These are phyloP conservation scores for Montipora capitata DNA, from an alignment of 92 coral and sea anemone genomes.

Conservation along the genomic window DNA sequence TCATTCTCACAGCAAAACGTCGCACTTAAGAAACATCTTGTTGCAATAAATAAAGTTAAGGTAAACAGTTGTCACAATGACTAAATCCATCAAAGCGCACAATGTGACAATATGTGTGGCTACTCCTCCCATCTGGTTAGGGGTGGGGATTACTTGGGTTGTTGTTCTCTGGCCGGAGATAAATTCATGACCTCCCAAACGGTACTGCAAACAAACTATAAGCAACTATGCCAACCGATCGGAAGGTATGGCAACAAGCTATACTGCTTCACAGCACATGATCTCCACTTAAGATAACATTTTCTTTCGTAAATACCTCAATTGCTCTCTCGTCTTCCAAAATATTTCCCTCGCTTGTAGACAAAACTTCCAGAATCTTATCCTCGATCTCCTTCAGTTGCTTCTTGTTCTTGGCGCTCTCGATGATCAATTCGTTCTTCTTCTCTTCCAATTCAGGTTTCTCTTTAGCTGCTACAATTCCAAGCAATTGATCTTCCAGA, in stretches of 20 bases:
- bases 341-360: constrained; percentile 97
- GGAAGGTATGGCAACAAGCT: neutral
- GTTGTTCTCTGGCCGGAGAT: too few relatives aligned
- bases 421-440: constrained; percentile 93
- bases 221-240: too few relatives aligned
- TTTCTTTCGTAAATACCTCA: constrained; percentile 69
- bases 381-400: constrained; percentile 98
- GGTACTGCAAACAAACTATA: too few relatives aligned
- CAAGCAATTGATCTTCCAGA: constrained; percentile 95
- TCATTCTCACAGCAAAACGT: too few relatives aligned
- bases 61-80: too few relatives aligned
- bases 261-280: neutral
- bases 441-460: constrained; percentile 96
- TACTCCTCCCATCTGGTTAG: too few relatives aligned
- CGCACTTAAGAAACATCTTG: too few relatives aligned
- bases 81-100: too few relatives aligned
- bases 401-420: constrained; percentile 96
- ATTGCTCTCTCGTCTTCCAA: constrained; percentile 98
- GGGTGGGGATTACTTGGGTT: too few relatives aligned
- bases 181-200: too few relatives aligned
- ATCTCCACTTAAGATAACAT: neutral
- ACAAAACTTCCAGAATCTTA: constrained; percentile 97
- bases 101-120: too few relatives aligned
- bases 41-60: too few relatives aligned
- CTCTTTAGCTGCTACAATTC: constrained; percentile 98